Percentiles rank a stretch among this genome's conserved stretches.
Evolutionary conservation across 1,140 invertebrate species (phyloP).

Genomic region (Acyrthosiphon pisum): DNA sequence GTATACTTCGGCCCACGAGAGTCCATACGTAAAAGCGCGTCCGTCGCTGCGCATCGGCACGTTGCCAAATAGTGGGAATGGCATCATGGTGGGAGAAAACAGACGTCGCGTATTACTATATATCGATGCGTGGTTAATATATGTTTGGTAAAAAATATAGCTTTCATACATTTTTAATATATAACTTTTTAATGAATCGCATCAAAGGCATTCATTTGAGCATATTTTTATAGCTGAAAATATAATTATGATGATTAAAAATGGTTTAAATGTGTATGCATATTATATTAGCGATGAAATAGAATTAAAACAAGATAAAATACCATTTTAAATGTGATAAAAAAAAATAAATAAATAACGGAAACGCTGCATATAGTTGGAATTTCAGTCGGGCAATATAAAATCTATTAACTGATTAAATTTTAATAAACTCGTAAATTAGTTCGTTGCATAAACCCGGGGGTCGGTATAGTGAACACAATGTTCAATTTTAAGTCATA

Average conservation of each 20-base stretch:
- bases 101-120: too few relatives aligned
- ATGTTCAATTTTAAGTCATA: not conserved
- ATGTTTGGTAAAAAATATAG: not conserved
- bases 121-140: too few relatives aligned
- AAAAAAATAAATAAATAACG: not conserved
- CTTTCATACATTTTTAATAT: not conserved
- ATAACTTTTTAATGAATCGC: not conserved
- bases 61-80: too few relatives aligned
- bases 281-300: not conserved
- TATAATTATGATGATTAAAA: not conserved
- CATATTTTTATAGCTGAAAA: not conserved
- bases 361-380: not conserved
- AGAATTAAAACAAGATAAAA: not conserved
- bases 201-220: not conserved
- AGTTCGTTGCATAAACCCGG: not conserved
- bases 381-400: not conserved
- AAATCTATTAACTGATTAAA: conserved; percentile 14
- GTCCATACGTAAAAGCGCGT: too few relatives aligned
- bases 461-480: not conserved
- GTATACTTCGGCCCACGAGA: not conserved
- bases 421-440: not conserved
- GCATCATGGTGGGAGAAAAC: too few relatives aligned
- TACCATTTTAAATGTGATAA: not conserved
- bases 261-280: not conserved
- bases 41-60: too few relatives aligned